phyloP scores from a whole-genome alignment of 2,888 invertebrate species.

The Hirtodrosophila confusa region DNA sequence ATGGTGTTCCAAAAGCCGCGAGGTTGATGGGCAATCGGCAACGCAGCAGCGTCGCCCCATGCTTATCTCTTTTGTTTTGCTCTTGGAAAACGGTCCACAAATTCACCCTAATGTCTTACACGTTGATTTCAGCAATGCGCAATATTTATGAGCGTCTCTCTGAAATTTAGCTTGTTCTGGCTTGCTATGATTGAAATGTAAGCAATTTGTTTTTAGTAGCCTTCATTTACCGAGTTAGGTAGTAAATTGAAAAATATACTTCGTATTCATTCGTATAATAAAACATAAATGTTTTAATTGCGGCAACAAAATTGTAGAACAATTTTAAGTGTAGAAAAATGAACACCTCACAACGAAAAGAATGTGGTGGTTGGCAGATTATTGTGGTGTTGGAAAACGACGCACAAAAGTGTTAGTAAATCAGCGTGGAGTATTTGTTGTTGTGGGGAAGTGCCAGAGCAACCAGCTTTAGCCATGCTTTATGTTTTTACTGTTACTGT shows the following conservation, averaged over 20 bases:
- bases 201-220: not conserved
- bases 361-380: slow-evolving; percentile 11
- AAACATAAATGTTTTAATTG: no score
- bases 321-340: no score
- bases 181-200: slow-evolving; percentile 29
- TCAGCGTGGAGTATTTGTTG: not conserved
- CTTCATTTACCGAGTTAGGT: not conserved
- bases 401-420: not conserved
- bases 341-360: not conserved
- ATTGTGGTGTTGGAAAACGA: not conserved
- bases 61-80: not conserved
- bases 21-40: slow-evolving; percentile 81
- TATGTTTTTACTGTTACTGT: slow-evolving; percentile 2
- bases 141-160: slow-evolving; percentile 13
- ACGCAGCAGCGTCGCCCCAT: slow-evolving; percentile 84
- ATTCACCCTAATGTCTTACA: not conserved
- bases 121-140: slow-evolving; percentile 27
- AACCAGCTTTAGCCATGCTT: slow-evolving; percentile 8
- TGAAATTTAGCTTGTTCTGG: slow-evolving; percentile 4
- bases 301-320: no score
- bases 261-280: no score
- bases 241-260: not conserved
- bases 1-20: slow-evolving; percentile 84
- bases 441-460: slow-evolving; percentile 19
- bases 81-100: not conserved